These are phyloP conservation scores for Palythoa grandis DNA, from an alignment of 92 coral and sea anemone species.

Conservation along the genomic window DNA sequence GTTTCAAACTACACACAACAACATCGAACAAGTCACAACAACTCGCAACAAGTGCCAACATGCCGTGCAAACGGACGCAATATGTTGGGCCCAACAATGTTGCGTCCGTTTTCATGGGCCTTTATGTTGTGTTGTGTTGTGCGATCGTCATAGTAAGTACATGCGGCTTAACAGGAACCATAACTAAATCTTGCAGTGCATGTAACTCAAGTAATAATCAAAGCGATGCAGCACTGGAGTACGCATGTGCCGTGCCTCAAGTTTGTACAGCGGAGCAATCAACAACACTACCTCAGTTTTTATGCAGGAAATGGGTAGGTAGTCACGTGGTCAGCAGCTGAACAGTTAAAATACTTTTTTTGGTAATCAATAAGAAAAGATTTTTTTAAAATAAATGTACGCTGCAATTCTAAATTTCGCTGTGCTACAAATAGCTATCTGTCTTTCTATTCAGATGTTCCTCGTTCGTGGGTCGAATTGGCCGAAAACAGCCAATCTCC, in stretches of 20 bases:
- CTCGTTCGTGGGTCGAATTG: conserved; percentile 37
- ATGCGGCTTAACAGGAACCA: neutral
- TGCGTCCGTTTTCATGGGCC: no score
- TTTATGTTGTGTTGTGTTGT: neutral
- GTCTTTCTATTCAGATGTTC: conserved; percentile 18
- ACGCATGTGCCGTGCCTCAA: conserved; percentile 39
- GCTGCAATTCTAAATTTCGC: neutral
- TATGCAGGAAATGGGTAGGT: conserved; percentile 39
- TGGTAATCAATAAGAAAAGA: no score
- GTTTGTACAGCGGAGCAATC: conserved; percentile 24
- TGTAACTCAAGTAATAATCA: conserved; percentile 1
- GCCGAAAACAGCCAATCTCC: conserved; percentile 35
- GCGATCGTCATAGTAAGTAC: neutral
- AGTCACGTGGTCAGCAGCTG: neutral
- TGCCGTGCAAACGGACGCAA: no score
- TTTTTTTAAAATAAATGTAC: no score
- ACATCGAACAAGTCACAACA: no score
- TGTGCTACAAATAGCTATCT: neutral
- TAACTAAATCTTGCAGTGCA: conserved; percentile 2
- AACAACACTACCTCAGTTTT: conserved; percentile 31
- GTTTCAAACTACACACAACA: no score
- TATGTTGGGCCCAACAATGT: no score
- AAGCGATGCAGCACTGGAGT: conserved; percentile 42
- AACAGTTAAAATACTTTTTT: neutral
- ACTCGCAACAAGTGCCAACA: no score